Conservation (phyloP, 2,888 invertebrate species). For the Notocelia uddmanniana region DNA sequence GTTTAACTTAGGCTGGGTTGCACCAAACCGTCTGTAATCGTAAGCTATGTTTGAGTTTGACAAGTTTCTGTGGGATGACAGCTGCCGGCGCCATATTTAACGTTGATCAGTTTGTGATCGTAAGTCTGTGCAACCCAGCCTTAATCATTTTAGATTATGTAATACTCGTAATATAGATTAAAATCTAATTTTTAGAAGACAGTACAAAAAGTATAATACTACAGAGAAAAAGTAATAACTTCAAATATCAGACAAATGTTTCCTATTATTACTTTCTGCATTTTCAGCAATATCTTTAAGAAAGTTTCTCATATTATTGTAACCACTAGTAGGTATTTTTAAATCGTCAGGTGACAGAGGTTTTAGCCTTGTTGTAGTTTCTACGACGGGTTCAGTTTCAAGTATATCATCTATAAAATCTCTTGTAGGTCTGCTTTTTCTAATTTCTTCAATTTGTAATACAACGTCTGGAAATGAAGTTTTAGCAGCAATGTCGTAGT, state of each 20-base stretch:
- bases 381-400: constrained; percentile 68
- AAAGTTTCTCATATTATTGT: constrained; percentile 66
- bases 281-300: constrained; percentile 60
- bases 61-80: too few relatives aligned
- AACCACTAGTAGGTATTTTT: constrained; percentile 60
- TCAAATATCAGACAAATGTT: neutral
- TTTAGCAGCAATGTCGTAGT: constrained; percentile 66
- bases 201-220: neutral
- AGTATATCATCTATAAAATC: constrained; percentile 79
- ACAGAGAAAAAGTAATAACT: neutral
- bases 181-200: neutral
- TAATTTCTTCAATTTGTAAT: constrained; percentile 73
- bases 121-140: too few relatives aligned
- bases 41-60: too few relatives aligned
- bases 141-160: too few relatives aligned
- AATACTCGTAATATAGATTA: too few relatives aligned
- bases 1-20: too few relatives aligned
- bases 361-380: constrained; percentile 58
- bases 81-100: too few relatives aligned
- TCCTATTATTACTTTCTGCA: constrained; percentile 40
- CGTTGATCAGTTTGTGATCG: too few relatives aligned
- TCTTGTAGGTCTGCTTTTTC: constrained; percentile 66
- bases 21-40: too few relatives aligned
- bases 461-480: constrained; percentile 66
- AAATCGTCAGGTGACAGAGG: constrained; percentile 59